Percentiles rank a stretch among this genome's conserved stretches.
Evolutionary conservation across 2,888 invertebrate species (phyloP).

Genomic region (Athetis lepigone): DNA sequence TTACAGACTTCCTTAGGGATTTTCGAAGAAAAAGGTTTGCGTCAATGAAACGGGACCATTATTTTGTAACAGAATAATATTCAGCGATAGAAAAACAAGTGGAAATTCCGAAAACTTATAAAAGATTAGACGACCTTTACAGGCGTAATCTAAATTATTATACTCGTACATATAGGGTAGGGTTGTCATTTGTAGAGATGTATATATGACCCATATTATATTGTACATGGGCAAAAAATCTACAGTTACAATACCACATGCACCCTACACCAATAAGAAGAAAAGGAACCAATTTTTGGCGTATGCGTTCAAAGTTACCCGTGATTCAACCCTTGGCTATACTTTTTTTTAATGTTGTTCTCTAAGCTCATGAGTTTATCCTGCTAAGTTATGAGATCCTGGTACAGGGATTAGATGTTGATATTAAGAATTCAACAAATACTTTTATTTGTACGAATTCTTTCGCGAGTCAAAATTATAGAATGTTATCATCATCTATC

Average conservation of each 20-base stretch:
- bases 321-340: conserved; percentile 59
- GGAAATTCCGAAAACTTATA: conserved; percentile 13
- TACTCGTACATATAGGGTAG: background rate
- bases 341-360: background rate
- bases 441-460: too few species aligned
- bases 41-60: conserved; percentile 51
- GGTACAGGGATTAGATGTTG: conserved; percentile 73
- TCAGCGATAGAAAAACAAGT: conserved; percentile 20
- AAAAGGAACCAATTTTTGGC: conserved; percentile 42
- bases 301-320: conserved; percentile 60
- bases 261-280: conserved; percentile 19
- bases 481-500: too few species aligned
- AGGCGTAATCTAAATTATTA: conserved; percentile 1
- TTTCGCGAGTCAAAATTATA: too few species aligned
- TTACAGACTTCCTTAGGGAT: conserved; percentile 61
- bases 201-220: background rate
- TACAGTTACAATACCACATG: background rate
- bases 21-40: conserved; percentile 63
- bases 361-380: conserved; percentile 62
- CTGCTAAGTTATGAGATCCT: conserved; percentile 74
- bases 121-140: conserved; percentile 2
- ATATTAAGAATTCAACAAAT: conserved; percentile 41
- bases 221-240: background rate
- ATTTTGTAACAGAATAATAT: conserved; percentile 44
- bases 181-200: background rate